Base-by-base conservation (phyloP, 2,888 invertebrate genomes). In the Rosalia funebris region DNA sequence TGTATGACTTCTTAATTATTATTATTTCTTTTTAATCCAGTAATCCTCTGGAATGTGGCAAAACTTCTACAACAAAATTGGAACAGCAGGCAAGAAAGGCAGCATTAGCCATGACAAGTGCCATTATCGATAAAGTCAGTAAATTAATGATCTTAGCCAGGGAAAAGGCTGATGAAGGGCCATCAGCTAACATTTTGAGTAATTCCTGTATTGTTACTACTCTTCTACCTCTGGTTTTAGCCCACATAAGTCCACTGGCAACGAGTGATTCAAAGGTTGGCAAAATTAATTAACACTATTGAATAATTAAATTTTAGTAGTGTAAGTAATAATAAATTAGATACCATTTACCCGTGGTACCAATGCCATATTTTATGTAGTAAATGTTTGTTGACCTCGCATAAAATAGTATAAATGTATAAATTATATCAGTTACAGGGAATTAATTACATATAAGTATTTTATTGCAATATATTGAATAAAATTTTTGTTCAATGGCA, bases 211-310 rank as follows among this genome's bases (percentile, higher is more conserved):
- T 88, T 36, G 78, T 91, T 75, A 93, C 88, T 32, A 92, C 90
- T 0, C 84, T 97, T 42, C 80, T 97, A 70, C 96, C 96, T 0
- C 84, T 93, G 62, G 89, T 93, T 11, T 85, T 95, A 75, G 93
- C 95, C 4, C 93, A 95, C 74, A 88, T 96, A 50, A 90, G 91
- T 65, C 92, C 94, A 12, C 85, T 93, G 34, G 90, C 89, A 5
- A 86, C 88, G 9, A 91, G 90, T 53, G 96, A 96, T 82, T 91
- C 95, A 0, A 88, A 91, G 84, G 93, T 92, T 77, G 81, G 79
- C 57, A 36, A 15, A 17, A 56, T 37, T n/a, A n/a, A n/a, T n/a
- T n/a, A n/a, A n/a, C n/a, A n/a, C n/a, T n/a, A n/a, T n/a, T n/a
- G n/a, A n/a, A n/a, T n/a, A n/a, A n/a, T n/a, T n/a, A n/a, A n/a